These are phyloP conservation scores for Thaleichthys pacificus DNA, from an alignment of 2,797 vertebrate genomes.

Conservation along the genomic window DNA sequence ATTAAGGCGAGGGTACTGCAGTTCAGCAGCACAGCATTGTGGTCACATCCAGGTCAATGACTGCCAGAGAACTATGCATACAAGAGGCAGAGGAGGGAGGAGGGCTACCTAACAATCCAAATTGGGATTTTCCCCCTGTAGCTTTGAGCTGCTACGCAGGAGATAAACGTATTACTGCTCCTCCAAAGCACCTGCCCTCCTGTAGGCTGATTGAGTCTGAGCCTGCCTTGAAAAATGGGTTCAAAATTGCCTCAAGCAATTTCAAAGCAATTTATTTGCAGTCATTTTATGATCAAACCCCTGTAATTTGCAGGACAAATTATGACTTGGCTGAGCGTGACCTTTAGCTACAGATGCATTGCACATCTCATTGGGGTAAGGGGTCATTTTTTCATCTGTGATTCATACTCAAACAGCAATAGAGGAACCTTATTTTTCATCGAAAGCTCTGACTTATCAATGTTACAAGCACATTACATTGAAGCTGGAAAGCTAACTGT, in stretches of 20 bases:
- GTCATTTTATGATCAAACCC: neutral
- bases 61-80: slow-evolving; percentile 19
- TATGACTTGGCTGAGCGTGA: neutral
- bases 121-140: neutral
- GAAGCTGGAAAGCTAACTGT: neutral
- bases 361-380: neutral
- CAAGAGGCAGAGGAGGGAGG: neutral
- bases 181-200: neutral
- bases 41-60: slow-evolving; percentile 38
- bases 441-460: neutral
- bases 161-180: neutral
- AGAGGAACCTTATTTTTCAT: neutral
- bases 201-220: neutral
- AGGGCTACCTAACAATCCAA: neutral
- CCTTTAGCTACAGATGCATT: neutral
- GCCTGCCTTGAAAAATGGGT: neutral
- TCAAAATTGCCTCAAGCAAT: neutral
- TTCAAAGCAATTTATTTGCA: neutral
- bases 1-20: slow-evolving; percentile 25
- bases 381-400: neutral
- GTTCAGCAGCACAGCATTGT: slow-evolving; percentile 40
- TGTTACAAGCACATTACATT: neutral
- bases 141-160: neutral
- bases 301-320: slow-evolving; percentile 1
- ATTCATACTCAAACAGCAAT: neutral